These are phyloP conservation scores for Zaprionus lachaisei DNA, from an alignment of 1,140 invertebrate species.

Conservation along the genomic window DNA sequence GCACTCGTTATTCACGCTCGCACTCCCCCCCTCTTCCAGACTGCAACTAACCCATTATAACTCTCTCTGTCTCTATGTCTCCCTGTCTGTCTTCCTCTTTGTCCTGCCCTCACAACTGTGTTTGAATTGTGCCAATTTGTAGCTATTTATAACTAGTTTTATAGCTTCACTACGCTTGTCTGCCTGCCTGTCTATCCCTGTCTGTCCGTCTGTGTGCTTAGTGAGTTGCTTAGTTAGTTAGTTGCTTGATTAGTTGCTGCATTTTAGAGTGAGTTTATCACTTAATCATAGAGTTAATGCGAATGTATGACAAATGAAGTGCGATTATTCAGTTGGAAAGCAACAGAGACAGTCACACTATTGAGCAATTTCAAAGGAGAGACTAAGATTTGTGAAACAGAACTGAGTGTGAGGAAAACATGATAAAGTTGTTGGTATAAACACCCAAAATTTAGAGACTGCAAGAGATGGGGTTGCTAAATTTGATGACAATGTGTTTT, in stretches of 20 bases:
- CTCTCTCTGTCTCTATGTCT: background rate
- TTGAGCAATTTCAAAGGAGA: no score
- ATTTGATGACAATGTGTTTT: no score
- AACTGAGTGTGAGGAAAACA: no score
- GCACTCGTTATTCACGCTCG: slow-evolving; percentile 28
- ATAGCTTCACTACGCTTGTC: background rate
- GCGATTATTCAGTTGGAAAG: background rate
- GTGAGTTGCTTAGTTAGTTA: slow-evolving; percentile 16
- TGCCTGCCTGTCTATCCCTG: background rate
- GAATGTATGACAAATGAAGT: background rate
- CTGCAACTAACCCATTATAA: background rate
- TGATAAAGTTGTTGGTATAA: no score
- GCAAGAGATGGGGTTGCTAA: no score
- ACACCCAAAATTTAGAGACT: no score
- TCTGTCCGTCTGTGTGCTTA: background rate
- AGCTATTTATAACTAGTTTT: background rate
- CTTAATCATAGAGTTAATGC: background rate
- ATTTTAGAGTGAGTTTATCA: slow-evolving; percentile 1
- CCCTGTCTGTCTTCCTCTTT: background rate
- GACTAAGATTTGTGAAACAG: no score
- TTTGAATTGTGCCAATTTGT: slow-evolving; percentile 7
- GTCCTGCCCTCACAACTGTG: background rate
- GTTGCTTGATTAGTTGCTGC: slow-evolving; percentile 11
- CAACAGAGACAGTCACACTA: no score
- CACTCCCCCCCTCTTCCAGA: background rate